phyloP scores from a whole-genome alignment of 2,888 invertebrate genomes.

The Drosophila subsilvestris region DNA sequence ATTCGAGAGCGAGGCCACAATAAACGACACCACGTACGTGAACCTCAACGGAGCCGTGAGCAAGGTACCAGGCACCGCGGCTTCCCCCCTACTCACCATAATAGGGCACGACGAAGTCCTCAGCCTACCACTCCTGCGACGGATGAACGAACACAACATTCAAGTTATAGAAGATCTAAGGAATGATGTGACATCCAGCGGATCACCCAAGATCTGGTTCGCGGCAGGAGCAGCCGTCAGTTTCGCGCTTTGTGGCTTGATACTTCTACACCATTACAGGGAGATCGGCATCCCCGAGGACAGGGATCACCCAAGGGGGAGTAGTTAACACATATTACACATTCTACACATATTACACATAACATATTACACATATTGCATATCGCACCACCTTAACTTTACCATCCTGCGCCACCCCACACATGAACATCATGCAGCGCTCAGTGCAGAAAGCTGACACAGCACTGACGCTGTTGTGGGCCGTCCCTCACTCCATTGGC shows the following conservation, averaged over 20 bases:
- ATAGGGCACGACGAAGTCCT: constrained; percentile 9
- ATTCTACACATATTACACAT: no score
- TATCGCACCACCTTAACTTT: no score
- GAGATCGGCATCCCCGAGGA: no score
- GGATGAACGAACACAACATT: constrained; percentile 9
- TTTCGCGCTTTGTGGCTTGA: neutral
- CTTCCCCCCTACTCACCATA: constrained; percentile 1
- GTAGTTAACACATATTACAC: no score
- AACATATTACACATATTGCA: no score
- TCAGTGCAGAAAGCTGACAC: no score
- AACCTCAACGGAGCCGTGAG: neutral
- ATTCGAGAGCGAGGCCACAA: constrained; percentile 4
- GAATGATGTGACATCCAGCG: constrained; percentile 1
- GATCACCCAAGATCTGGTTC: neutral
- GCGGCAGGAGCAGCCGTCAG: neutral
- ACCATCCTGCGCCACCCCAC: no score
- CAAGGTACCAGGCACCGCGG: no score
- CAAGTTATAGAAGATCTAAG: constrained; percentile 11
- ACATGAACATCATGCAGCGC: no score
- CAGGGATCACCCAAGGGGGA: no score
- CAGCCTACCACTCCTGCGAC: constrained; percentile 7
- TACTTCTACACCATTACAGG: neutral
- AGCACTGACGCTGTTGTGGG: no score
- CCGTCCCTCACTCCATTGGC: no score
- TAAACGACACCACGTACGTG: constrained; percentile 15